phyloP scores from a whole-genome alignment of 2,888 invertebrate genomes.

The Pogonocherus hispidulus region DNA sequence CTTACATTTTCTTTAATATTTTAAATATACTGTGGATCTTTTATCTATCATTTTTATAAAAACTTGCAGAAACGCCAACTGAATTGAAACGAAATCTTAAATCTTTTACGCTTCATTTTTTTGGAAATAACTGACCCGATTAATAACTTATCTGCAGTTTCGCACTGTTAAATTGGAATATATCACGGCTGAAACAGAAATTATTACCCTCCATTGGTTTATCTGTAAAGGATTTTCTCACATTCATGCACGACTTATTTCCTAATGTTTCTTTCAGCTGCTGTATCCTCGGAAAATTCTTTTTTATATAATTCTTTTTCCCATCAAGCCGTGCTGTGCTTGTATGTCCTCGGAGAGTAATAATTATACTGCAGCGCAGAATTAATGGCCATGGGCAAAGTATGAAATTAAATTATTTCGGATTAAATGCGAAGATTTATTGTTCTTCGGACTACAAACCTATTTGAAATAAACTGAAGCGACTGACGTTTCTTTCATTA shows the following conservation, averaged over 20 bases:
- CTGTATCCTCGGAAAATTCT: conserved; percentile 12
- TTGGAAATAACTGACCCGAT: conserved; percentile 50
- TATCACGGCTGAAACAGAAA: conserved; percentile 54
- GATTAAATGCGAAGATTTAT: conserved; percentile 26
- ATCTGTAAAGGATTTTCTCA: conserved; percentile 57
- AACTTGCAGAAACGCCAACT: conserved; percentile 8
- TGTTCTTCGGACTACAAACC: conserved; percentile 10
- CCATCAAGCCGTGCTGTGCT: neutral
- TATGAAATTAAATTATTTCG: conserved; percentile 37
- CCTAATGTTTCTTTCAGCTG: conserved; percentile 51
- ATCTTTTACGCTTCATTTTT: conserved; percentile 1
- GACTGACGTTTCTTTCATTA: neutral
- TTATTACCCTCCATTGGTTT: conserved; percentile 59
- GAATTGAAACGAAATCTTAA: conserved; percentile 15
- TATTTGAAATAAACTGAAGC: conserved; percentile 3
- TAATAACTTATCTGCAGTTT: conserved; percentile 54
- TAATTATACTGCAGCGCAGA: conserved; percentile 22
- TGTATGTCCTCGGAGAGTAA: conserved; percentile 10
- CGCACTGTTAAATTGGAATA: conserved; percentile 53
- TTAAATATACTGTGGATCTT: too few species aligned
- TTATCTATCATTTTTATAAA: neutral
- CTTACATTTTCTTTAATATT: too few species aligned
- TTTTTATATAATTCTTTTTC: conserved; percentile 11
- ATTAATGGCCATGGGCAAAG: conserved; percentile 41
- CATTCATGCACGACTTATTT: conserved; percentile 57